Base-by-base conservation (phyloP, 2,113 vertebrate species). In the Corythornis cristatus region DNA sequence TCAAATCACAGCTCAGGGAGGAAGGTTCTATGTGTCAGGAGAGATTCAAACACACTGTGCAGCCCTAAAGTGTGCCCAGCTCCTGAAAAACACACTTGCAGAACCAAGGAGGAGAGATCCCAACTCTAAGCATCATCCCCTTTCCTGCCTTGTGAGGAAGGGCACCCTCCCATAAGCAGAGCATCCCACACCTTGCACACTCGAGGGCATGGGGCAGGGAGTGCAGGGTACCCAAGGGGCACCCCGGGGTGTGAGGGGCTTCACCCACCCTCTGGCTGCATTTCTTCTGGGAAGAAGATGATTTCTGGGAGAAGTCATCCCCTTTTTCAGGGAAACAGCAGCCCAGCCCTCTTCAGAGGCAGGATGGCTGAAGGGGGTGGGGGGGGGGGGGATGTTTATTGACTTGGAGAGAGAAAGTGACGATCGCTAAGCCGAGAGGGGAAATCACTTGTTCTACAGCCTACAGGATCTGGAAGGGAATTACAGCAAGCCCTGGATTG, bases 231-330 rank as follows among this genome's bases (percentile, higher is more conserved):
- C 60, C 53, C 3, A 7, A 37, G 1, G 3, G 25, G n/a, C 12
- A 25, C 17, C 85, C 9, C 0, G 2, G 12, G 25, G 2, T 13
- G 14, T 1, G 0, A 42, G 64, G 31, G 29, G 23, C 68, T 60
- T 42, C 8, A 0, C 23, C 12, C 70, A 22, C 26, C 29, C 46
- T 35, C 25, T 9, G 2, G 14, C 40, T 12, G 2, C 57, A 5
- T 58, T 86, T 26, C 53, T 26, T 13, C 12, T 2, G 25, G 15
- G 35, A 51, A 37, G 37, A 37, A 37, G 37, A 37, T 37, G 37
- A 10, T 37, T 26, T 13, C 12, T 2, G 25, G 15, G 35, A 51
- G 31, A 29, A n/a, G 40, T 6, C 28, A 42, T 31, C 42, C 19
- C 16, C 23, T 80, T 56, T 16, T 1, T 6, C 37, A 77, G 60